Evolutionary conservation across 2,888 invertebrate genomes (phyloP).

Genomic region (Megamerina dolium): DNA sequence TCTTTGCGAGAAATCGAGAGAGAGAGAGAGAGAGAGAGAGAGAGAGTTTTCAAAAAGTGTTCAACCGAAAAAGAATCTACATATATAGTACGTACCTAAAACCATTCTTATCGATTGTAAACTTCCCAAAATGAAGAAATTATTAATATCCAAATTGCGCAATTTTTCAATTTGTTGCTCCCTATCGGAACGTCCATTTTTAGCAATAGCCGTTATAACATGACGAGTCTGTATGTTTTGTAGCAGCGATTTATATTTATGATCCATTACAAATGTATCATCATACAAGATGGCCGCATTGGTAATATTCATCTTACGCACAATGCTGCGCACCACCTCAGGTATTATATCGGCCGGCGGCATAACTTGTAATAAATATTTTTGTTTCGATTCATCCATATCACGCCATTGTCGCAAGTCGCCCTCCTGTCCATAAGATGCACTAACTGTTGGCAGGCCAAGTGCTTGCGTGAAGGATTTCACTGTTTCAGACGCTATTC

Average conservation of each 20-base stretch:
- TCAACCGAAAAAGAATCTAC: no score
- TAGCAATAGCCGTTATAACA: conserved; percentile 67
- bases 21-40: no score
- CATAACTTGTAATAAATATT: conserved; percentile 66
- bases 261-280: conserved; percentile 83
- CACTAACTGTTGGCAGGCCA: conserved; percentile 75
- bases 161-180: conserved; percentile 66
- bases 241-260: conserved; percentile 85
- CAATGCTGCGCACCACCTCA: conserved; percentile 74
- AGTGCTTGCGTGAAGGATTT: conserved; percentile 77
- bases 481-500: conserved; percentile 75
- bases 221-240: conserved; percentile 87
- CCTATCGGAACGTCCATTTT: conserved; percentile 52
- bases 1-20: conserved; percentile 26
- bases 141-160: conserved; percentile 77
- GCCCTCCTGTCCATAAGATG: conserved; percentile 78
- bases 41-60: no score
- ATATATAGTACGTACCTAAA: conserved; percentile 53
- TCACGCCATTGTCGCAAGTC: conserved; percentile 79
- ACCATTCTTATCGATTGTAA: conserved; percentile 64
- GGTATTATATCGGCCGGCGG: conserved; percentile 83
- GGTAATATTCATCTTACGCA: conserved; percentile 76
- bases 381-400: conserved; percentile 61
- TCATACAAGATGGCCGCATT: conserved; percentile 91
- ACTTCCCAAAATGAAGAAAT: conserved; percentile 79